Percentiles rank a stretch among this genome's conserved stretches.
Conservation (phyloP, 2,113 vertebrate genomes). For the Cheirogaleus medius region DNA sequence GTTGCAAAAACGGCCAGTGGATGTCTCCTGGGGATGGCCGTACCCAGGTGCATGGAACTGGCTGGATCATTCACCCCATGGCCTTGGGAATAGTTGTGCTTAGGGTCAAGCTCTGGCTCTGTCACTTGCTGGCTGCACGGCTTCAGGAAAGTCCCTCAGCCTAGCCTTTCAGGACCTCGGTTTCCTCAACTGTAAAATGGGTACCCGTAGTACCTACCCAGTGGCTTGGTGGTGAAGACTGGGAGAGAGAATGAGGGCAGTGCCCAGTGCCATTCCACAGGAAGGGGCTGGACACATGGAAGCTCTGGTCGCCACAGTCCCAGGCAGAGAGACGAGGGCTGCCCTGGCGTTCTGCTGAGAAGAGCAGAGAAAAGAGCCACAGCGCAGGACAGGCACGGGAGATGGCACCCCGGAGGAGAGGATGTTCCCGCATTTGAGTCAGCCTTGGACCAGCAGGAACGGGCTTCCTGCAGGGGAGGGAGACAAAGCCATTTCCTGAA, state of each 20-base stretch:
- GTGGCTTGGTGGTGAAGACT: background rate
- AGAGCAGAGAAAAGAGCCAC: background rate
- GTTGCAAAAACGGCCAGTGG: background rate
- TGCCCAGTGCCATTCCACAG: accelerated
- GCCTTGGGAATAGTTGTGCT: background rate
- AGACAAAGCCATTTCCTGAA: background rate
- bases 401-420: background rate
- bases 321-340: background rate
- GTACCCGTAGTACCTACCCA: accelerated
- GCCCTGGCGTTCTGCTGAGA: accelerated
- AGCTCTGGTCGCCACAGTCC: background rate
- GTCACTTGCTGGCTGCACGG: background rate
- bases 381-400: accelerated
- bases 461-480: background rate
- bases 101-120: background rate
- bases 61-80: background rate
- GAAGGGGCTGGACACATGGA: background rate
- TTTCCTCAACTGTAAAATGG: background rate
- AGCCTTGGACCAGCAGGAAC: background rate
- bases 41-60: background rate
- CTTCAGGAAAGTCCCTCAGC: background rate
- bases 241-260: accelerated
- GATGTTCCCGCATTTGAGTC: background rate
- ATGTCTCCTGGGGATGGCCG: background rate
- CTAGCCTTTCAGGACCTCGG: background rate